Conservation (phyloP, 1,140 invertebrate species). For the Gyrodactylus bullatarudis region DNA sequence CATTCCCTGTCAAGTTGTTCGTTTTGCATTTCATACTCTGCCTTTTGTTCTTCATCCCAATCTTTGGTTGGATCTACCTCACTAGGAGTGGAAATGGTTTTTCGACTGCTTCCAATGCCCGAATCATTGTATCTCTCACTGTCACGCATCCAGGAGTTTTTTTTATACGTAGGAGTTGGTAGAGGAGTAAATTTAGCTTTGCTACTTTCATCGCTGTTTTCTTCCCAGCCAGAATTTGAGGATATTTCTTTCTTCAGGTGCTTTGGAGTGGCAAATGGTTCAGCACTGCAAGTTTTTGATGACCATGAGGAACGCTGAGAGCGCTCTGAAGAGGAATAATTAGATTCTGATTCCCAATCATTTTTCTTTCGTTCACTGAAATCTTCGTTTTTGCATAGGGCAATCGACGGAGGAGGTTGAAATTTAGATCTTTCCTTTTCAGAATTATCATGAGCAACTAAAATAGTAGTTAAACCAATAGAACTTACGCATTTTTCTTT, state of each 20-base stretch:
- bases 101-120: not conserved
- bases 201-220: not conserved
- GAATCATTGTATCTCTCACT: not conserved
- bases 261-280: not conserved
- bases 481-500: no score
- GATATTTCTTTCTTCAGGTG: not conserved
- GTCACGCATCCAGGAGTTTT: not conserved
- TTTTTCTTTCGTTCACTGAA: not conserved
- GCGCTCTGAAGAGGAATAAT: no score
- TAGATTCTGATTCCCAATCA: not conserved
- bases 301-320: not conserved
- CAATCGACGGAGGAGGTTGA: no score
- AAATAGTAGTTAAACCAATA: no score
- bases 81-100: not conserved
- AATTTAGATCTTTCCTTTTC: no score
- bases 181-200: not conserved
- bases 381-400: no score
- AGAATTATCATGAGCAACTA: no score
- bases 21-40: not conserved
- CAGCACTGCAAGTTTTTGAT: no score
- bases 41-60: not conserved
- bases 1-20: not conserved
- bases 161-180: not conserved
- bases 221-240: not conserved
- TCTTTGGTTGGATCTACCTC: not conserved